Base-by-base conservation (phyloP, 2,888 invertebrate species). In the Andricus quercusramuli region DNA sequence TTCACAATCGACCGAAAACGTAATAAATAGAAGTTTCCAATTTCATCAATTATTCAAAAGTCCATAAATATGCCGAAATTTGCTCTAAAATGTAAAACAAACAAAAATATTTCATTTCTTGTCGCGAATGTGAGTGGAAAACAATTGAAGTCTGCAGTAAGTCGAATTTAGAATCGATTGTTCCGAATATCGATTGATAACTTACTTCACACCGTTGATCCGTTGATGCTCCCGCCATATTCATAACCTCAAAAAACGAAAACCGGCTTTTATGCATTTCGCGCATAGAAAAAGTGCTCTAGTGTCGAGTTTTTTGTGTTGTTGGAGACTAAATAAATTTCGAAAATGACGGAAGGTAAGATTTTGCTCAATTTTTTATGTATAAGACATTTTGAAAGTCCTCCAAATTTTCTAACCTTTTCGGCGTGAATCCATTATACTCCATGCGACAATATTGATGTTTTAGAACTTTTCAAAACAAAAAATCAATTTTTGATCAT, bases 261-360 rank as follows among this genome's bases (percentile, higher is more conserved):
- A 74, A 56, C 74, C 74, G 56, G 74, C 51, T 32, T 74, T 74
- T 74, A 74, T 74, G 74, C 51, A 74, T 29, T 74, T 51, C 29
- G n/a, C 17, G 20, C 51, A 32, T 56, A 20, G 17, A 32, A 74
- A 56, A 74, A 56, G 74, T 56, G 32, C 20, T 74, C 17, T 29
- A 74, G n/a, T 56, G 32, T 32, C 20, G n/a, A 56, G 5, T 56
- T 32, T 56, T 25, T 74, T 56, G n/a, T 56, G 32, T 74, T n/a
- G 17, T 51, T 29, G 13, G n/a, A 47, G 11, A 32, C 29, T 32
- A 74, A 32, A 13, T n/a, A 20, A 13, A 56, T 32, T 74, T 37
- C n/a, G 8, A 56, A 74, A 74, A 74, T 74, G 74, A 74, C 74
- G 25, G 74, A 74, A 56, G 74, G 74, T 74, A 56, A 56, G 32